Evolutionary conservation across 2,113 vertebrate species (phyloP).

Genomic region (Columba livia): DNA sequence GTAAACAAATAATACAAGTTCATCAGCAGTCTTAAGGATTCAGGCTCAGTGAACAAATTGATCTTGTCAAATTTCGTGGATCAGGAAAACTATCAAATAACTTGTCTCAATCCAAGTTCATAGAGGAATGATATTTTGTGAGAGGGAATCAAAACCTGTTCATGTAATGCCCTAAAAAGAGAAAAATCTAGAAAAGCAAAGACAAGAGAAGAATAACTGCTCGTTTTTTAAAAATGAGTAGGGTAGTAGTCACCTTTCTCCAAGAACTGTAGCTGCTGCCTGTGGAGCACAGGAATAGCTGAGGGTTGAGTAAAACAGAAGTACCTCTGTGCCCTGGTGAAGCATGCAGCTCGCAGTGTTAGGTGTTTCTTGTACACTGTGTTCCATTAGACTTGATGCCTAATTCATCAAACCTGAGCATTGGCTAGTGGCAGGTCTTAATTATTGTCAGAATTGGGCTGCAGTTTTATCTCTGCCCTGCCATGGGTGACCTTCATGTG

Average conservation of each 20-base stretch:
- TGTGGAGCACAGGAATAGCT: not conserved
- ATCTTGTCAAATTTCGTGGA: not conserved
- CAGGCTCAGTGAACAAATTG: not conserved
- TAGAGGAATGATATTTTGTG: not conserved
- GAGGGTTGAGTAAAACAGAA: not conserved
- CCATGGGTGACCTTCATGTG: not conserved
- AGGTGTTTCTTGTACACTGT: not conserved
- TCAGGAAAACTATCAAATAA: slow-evolving; percentile 4
- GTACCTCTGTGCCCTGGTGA: not conserved
- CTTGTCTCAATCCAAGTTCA: not conserved
- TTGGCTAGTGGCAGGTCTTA: not conserved
- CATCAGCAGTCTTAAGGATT: not conserved
- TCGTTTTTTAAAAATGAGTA: not conserved
- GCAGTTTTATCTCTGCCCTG: not conserved
- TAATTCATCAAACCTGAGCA: not conserved
- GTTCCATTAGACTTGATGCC: not conserved
- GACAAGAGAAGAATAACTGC: not conserved
- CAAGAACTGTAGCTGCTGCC: not conserved
- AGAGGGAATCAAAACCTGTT: not conserved
- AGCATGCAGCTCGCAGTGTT: accelerated
- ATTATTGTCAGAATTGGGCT: not conserved
- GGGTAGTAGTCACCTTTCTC: not conserved
- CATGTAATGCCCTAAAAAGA: not conserved
- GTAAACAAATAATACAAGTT: not conserved
- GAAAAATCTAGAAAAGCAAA: not conserved